Percentiles rank a stretch among this genome's conserved stretches.
phyloP scores from a whole-genome alignment of 2,888 invertebrate genomes.

The Microplitis manilae region DNA sequence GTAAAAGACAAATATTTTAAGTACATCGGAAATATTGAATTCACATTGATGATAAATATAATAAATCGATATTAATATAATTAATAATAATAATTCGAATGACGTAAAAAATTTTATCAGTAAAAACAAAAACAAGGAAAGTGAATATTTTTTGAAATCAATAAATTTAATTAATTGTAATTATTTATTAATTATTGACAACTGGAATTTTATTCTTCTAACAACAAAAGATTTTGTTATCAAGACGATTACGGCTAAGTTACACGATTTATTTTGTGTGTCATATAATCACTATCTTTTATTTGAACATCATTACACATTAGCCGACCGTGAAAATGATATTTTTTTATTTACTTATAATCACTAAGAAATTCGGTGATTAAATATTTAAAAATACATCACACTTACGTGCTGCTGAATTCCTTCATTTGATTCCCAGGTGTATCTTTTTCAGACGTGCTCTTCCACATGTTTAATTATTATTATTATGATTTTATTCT shows the following conservation, averaged over 20 bases:
- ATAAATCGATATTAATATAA: no score
- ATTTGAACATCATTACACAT: not conserved
- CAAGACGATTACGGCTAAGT: not conserved
- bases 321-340: not conserved
- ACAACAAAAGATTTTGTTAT: not conserved
- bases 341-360: not conserved
- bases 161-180: no score
- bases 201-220: no score
- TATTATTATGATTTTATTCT: conserved; percentile 13
- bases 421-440: conserved; percentile 61
- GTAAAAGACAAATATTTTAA: no score
- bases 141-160: no score
- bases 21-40: no score
- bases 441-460: conserved; percentile 49
- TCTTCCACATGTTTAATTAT: conserved; percentile 51
- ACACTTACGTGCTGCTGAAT: conserved; percentile 65
- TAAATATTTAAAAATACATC: conserved; percentile 13
- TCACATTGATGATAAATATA: no score
- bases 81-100: no score
- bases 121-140: no score
- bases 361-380: not conserved
- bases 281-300: not conserved
- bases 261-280: not conserved
- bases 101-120: no score
- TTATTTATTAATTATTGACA: no score